Evolutionary conservation across 64 coral and sea anemone genomes (phyloP).

Genomic region (Acropora tenuis): DNA sequence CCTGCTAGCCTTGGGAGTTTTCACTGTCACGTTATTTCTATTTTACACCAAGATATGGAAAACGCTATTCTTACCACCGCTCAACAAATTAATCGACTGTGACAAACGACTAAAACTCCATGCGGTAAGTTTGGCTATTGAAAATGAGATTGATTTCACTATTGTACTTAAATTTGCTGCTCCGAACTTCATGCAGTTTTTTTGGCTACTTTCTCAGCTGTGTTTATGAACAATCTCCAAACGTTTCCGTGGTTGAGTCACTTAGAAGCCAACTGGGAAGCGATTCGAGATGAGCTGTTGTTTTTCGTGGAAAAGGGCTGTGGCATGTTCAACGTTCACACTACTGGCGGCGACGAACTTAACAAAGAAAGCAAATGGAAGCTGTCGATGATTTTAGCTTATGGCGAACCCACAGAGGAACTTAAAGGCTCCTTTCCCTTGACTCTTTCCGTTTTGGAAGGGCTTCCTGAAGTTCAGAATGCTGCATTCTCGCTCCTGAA

Average conservation of each 20-base stretch:
- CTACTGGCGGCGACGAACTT: slow-evolving; percentile 8
- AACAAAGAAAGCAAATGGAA: slow-evolving; percentile 42
- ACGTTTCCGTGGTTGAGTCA: slow-evolving; percentile 21
- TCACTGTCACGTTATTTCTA: too few species aligned
- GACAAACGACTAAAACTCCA: too few species aligned
- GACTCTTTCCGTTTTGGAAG: background rate
- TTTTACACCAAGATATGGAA: too few species aligned
- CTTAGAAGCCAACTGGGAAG: slow-evolving; percentile 32
- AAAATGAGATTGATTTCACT: too few species aligned
- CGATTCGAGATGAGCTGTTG: slow-evolving; percentile 28
- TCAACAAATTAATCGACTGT: too few species aligned
- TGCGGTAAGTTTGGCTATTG: too few species aligned
- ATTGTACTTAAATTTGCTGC: too few species aligned
- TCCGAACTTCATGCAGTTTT: too few species aligned
- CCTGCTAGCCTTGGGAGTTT: too few species aligned
- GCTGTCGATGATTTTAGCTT: slow-evolving; percentile 21
- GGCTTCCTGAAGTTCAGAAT: slow-evolving; percentile 36
- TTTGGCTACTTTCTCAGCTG: background rate
- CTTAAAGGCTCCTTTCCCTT: slow-evolving; percentile 11
- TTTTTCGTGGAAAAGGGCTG: slow-evolving; percentile 11
- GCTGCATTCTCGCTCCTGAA: slow-evolving; percentile 29
- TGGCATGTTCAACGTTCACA: slow-evolving; percentile 16
- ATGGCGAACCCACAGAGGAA: slow-evolving; percentile 24
- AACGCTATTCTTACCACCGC: too few species aligned
- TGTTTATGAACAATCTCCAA: slow-evolving; percentile 5